Evolutionary conservation across 2,888 invertebrate species (phyloP).

Genomic region (Rhaphigaster nebulosa): DNA sequence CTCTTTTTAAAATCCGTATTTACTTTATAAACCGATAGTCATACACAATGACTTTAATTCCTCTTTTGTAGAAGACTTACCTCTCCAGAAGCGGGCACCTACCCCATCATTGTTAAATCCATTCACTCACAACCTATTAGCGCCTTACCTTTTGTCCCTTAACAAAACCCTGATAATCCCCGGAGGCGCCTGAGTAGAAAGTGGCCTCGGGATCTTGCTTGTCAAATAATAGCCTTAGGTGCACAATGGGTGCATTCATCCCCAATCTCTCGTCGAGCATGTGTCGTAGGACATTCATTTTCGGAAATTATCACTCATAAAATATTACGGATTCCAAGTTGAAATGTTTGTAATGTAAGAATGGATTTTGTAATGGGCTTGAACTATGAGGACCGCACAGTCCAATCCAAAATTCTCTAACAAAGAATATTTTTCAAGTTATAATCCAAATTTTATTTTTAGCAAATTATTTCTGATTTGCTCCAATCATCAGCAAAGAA

Average conservation of each 20-base stretch:
- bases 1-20: not conserved
- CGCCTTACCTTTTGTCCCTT: not conserved
- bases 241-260: not conserved
- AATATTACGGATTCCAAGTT: too few species aligned
- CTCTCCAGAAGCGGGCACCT: not conserved
- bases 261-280: not conserved
- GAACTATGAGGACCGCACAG: too few species aligned
- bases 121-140: not conserved
- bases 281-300: not conserved
- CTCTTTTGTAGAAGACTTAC: not conserved
- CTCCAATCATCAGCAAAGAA: too few species aligned
- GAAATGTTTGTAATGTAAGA: too few species aligned
- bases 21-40: not conserved
- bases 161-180: slow-evolving; percentile 21
- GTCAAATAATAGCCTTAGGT: not conserved
- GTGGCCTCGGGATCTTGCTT: not conserved
- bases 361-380: too few species aligned
- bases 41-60: not conserved
- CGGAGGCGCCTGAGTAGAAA: slow-evolving; percentile 11
- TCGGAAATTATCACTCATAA: not conserved
- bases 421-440: too few species aligned
- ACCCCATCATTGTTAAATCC: not conserved
- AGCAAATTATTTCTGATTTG: too few species aligned
- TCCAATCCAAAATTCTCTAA: too few species aligned
- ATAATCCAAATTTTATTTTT: too few species aligned